These are phyloP conservation scores for Tragelaphus oryx DNA, from an alignment of 2,797 vertebrate genomes.

Conservation along the genomic window DNA sequence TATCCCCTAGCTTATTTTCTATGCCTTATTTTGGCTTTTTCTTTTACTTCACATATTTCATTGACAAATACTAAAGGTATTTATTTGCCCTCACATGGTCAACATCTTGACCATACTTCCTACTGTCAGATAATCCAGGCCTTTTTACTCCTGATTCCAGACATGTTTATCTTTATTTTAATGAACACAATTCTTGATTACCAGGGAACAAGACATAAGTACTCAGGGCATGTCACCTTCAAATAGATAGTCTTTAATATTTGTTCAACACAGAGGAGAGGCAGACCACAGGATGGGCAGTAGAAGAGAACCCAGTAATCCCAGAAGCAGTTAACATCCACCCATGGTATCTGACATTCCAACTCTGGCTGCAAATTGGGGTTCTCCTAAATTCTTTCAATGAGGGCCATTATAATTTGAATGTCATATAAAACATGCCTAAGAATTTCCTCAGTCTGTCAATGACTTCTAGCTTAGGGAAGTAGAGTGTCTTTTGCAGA, in stretches of 20 bases:
- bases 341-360: rapidly evolving
- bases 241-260: rapidly evolving
- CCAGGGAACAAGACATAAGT: neutral
- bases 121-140: rapidly evolving
- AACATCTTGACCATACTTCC: neutral
- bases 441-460: neutral
- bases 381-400: neutral
- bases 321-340: neutral
- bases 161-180: neutral
- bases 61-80: neutral
- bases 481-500: neutral
- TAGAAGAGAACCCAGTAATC: neutral
- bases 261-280: neutral
- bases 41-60: neutral
- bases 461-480: neutral
- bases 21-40: neutral
- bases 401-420: neutral
- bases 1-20: too few relatives aligned
- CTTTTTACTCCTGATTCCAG: neutral
- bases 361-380: neutral
- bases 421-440: neutral
- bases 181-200: neutral
- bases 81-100: rapidly evolving
- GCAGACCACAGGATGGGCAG: neutral
- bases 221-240: too few relatives aligned